These are phyloP conservation scores for Rhinopomastus cyanomelas DNA, from an alignment of 2,113 vertebrate genomes.

Conservation along the genomic window DNA sequence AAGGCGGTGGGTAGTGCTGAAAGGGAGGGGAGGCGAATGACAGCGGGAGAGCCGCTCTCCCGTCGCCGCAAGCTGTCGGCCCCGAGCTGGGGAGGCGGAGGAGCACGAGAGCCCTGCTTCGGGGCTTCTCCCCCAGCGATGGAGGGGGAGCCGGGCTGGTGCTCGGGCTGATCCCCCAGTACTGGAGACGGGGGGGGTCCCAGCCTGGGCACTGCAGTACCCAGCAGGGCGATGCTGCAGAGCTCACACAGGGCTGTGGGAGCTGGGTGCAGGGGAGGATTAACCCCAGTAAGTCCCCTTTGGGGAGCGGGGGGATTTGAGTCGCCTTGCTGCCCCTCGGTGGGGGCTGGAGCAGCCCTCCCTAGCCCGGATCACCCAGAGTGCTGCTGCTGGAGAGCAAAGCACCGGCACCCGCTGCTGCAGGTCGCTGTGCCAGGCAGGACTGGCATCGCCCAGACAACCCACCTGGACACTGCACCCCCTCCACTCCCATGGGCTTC, in stretches of 20 bases:
- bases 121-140: neutral
- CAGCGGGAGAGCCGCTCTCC: neutral
- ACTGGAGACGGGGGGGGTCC: neutral
- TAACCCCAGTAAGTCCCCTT: fast-evolving
- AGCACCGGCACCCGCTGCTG: neutral
- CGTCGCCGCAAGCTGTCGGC: constrained; percentile 10
- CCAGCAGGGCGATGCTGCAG: fast-evolving
- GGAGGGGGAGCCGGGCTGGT: neutral
- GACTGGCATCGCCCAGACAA: neutral
- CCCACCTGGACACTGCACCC: neutral
- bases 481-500: neutral
- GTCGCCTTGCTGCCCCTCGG: fast-evolving
- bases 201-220: fast-evolving
- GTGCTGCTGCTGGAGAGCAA: neutral
- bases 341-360: neutral
- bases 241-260: fast-evolving
- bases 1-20: constrained; percentile 46
- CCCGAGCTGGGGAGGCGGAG: neutral
- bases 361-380: fast-evolving
- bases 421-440: neutral
- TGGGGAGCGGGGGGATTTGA: neutral
- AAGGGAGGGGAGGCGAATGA: constrained; percentile 12
- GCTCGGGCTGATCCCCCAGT: fast-evolving
- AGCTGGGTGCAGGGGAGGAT: fast-evolving
- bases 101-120: constrained; percentile 5